Evolutionary conservation across 1,140 invertebrate genomes (phyloP).

Genomic region (Danaus melanippus): DNA sequence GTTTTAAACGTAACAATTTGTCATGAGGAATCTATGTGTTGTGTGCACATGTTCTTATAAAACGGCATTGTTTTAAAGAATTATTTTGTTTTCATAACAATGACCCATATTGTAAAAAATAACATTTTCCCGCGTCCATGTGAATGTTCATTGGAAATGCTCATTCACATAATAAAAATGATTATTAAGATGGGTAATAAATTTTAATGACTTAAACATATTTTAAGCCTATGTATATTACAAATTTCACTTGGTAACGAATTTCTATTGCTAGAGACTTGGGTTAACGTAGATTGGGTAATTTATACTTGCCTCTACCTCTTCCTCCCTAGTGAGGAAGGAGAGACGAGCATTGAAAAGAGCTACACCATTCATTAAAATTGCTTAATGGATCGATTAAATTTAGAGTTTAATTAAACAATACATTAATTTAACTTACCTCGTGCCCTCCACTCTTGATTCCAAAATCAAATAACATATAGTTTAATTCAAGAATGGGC

Average conservation of each 20-base stretch:
- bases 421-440: slow-evolving; percentile 30
- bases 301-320: slow-evolving; percentile 65
- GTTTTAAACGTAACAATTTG: slow-evolving; percentile 31
- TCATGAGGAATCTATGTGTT: slow-evolving; percentile 24
- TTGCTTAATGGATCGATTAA: slow-evolving; percentile 62
- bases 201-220: slow-evolving; percentile 35
- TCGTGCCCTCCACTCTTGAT: not conserved
- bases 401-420: slow-evolving; percentile 39
- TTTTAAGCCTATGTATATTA: slow-evolving; percentile 58
- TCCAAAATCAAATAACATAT: too few relatives aligned
- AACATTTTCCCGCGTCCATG: not conserved
- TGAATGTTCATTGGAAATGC: not conserved
- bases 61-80: slow-evolving; percentile 8
- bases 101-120: not conserved
- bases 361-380: slow-evolving; percentile 56
- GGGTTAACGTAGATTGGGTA: slow-evolving; percentile 68
- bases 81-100: slow-evolving; percentile 4
- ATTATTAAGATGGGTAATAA: slow-evolving; percentile 19
- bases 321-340: slow-evolving; percentile 33
- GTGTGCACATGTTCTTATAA: slow-evolving; percentile 9
- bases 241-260: slow-evolving; percentile 48
- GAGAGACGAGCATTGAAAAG: slow-evolving; percentile 48
- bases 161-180: slow-evolving; percentile 18
- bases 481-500: too few relatives aligned
- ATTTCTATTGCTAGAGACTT: slow-evolving; percentile 63